Evolutionary conservation across 2,888 invertebrate species (phyloP), one percentile per base, ranked within the genome.

Genomic region (Leptopilina drosophilae): DNA sequence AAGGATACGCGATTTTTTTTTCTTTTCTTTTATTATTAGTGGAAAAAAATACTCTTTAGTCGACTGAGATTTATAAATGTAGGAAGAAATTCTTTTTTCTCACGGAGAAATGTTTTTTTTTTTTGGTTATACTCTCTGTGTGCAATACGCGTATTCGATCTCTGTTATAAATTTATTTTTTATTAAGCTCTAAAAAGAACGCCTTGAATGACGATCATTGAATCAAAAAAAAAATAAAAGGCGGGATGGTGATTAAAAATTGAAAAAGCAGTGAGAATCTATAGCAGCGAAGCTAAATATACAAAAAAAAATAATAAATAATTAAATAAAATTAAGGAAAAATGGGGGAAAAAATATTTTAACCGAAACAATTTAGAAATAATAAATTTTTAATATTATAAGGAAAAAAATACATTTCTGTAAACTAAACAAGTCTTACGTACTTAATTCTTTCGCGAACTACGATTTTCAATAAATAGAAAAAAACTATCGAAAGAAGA

Each of bases 371-470:
- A 81, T 82, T 78, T 76, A 78, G 46, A 40, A 67, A 46, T 53
- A 5, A 26, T 59, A 64, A 64, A 66, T 78, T 80, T 77, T 67
- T 79, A 49, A 49, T 11, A 11, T 49, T 64, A 11, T 15, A 20
- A 9, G 76, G 40, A 9, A 20, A 42, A 26, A 20, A 33, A 33
- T 33, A 15, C 62, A 40, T 75, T 77, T 79, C 64, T 75, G 77
- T 73, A 76, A 77, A 81, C 40, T 77, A 78, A 77, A 66, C 49
- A 65, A 64, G 75, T 26, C 75, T 78, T 53, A 81, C 77, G 86
- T 85, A 84, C 84, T 85, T 85, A 83, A 73, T 46, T 78, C 49
- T 42, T 79, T 64, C 66, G 78, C 26, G 56, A 8, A 15, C 62
- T n/a, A 62, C n/a, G 9, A 62, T 62, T 62, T 62, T 15, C 62